Conservation (phyloP, 2,797 vertebrate species). For the Knipowitschia caucasica region DNA sequence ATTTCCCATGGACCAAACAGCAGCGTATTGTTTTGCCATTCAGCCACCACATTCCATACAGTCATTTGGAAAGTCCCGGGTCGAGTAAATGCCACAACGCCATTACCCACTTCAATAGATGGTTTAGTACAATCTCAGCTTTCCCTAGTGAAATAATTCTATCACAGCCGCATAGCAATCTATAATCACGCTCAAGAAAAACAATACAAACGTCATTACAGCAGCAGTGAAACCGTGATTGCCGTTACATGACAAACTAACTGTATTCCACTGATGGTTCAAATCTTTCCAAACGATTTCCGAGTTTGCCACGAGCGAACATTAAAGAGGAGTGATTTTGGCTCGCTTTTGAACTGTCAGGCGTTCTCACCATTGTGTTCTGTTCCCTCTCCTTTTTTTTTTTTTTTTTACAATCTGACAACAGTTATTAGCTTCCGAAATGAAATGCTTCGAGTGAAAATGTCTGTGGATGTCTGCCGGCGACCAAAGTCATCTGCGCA, state of each 20-base stretch:
- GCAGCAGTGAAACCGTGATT: neutral
- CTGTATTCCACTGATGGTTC: neutral
- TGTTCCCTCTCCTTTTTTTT: neutral
- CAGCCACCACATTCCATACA: neutral
- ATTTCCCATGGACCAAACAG: neutral
- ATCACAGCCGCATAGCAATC: neutral
- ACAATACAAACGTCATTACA: neutral
- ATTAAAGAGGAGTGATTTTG: slow-evolving; percentile 8
- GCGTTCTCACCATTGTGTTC: slow-evolving; percentile 4
- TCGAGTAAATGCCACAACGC: neutral
- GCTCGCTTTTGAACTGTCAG: slow-evolving; percentile 11
- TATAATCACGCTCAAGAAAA: neutral
- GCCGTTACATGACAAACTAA: slow-evolving; percentile 4
- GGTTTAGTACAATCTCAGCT: neutral
- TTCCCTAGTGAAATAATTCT: neutral
- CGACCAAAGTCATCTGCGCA: slow-evolving; percentile 7
- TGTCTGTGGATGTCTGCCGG: slow-evolving; percentile 2
- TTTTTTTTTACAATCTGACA: slow-evolving; percentile 7
- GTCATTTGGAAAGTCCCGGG: slow-evolving; percentile 3
- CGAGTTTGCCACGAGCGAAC: slow-evolving; percentile 1
- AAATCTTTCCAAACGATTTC: slow-evolving; percentile 8
- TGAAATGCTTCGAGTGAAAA: slow-evolving; percentile 12
- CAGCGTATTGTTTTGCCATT: neutral
- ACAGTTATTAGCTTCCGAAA: slow-evolving; percentile 10
- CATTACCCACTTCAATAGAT: neutral